Evolutionary conservation across 2,113 vertebrate species (phyloP), one percentile per base, ranked within the genome.

Genomic region (Cryptoleucopteryx plumbea): DNA sequence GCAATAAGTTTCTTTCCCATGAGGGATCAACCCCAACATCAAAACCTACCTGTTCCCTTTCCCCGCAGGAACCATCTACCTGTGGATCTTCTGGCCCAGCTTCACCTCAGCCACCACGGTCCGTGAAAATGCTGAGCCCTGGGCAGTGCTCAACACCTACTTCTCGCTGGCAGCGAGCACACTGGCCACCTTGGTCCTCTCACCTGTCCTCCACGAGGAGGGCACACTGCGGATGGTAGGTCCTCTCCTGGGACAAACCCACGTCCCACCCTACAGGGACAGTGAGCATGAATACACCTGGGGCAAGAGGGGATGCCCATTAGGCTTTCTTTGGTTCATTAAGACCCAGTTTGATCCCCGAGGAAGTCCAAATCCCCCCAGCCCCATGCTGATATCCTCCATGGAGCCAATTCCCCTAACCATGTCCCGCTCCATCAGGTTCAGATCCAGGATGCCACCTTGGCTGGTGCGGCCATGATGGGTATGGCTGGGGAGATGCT

Each of bases 31-130:
- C 29, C 11, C 36, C 83, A 52, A 18, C 45, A 20, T 32, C 82
- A 18, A 68, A 36, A 38, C 16, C 55, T 55, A 7, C 56, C 66
- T n/a, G 22, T 42, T 65, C 18, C 40, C 11, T 45, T 56, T 53
- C 50, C 58, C 18, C 6, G 4, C 90, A 99, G 99, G 99, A 74
- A 99, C 99, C 61, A 87, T 99, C 96, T 99, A 96, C 97, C 97
- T 99, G 92, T 99, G 99, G 99, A 98, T 99, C 98, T 99, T 99
- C 98, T 99, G 99, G 99, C 99, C 99, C 22, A 99, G 99, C 86
- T 99, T 99, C 91, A 99, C 99, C 97, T 99, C 99, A 0, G 97
- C 98, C 13, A 68, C 98, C 94, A 98, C 98, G 0, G 75, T 32
- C 6, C 96, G 81, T 1, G 97, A 98, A 31, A 98, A 98, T 1